Percentiles rank a stretch among this genome's conserved stretches.
Conservation (phyloP, 92 coral and sea anemone species). For the Heteractis magnifica region DNA sequence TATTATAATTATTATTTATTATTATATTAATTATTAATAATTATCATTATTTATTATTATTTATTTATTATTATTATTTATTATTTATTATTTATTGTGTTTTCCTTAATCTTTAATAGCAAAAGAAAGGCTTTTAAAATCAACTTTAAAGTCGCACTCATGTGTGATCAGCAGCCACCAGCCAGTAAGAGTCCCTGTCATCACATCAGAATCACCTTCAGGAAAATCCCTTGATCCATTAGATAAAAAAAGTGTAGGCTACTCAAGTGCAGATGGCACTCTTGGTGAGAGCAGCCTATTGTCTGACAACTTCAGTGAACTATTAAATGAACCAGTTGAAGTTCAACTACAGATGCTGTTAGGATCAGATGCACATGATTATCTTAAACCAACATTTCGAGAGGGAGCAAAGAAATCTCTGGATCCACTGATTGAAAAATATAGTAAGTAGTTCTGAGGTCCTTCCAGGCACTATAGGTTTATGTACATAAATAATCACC, state of each 20-base stretch:
- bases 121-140: constrained; percentile 45
- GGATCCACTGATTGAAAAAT: constrained; percentile 55
- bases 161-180: constrained; percentile 76
- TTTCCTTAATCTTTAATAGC: constrained; percentile 37
- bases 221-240: constrained; percentile 10
- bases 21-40: too few relatives aligned
- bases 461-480: too few relatives aligned
- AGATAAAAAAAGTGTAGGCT: constrained; percentile 22
- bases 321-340: constrained; percentile 71
- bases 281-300: constrained; percentile 44
- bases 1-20: too few relatives aligned
- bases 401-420: constrained; percentile 90
- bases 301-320: constrained; percentile 74
- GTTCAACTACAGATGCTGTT: constrained; percentile 71
- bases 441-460: background rate
- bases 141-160: constrained; percentile 58
- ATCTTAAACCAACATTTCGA: constrained; percentile 80
- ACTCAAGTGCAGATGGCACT: constrained; percentile 26
- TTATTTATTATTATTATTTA: too few relatives aligned
- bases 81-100: background rate
- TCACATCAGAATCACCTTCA: constrained; percentile 3
- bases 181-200: constrained; percentile 39
- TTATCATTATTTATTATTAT: too few relatives aligned
- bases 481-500: too few relatives aligned
- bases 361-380: constrained; percentile 71